Evolutionary conservation across 1,140 invertebrate genomes (phyloP), one percentile per base, ranked within the genome.

Genomic region (Ceratosolen fusciceps): DNA sequence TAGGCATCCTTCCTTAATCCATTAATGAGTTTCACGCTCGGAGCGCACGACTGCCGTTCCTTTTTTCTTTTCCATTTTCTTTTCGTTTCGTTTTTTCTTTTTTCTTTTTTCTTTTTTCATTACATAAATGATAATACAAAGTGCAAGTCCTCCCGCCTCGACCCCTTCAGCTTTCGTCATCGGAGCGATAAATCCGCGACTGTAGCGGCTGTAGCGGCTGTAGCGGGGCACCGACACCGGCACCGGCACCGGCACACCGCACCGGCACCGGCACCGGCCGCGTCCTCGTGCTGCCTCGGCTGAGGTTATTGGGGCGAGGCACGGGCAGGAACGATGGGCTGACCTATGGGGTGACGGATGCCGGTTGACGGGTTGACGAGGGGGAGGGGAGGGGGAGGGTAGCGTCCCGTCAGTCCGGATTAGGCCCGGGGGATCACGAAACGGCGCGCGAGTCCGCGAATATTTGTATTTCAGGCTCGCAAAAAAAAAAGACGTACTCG

Each of bases 181-280:
- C n/a, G n/a, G n/a, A 65, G 60, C 21, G 60, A 65, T 65, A 65
- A 65, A 65, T 65, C 60, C n/a, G n/a, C n/a, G n/a, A n/a, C n/a
- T n/a, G n/a, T n/a, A n/a, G n/a, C n/a, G n/a, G n/a, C n/a, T n/a
- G n/a, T n/a, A n/a, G n/a, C n/a, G n/a, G n/a, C n/a, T n/a, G n/a
- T n/a, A n/a, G n/a, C n/a, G n/a, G n/a, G n/a, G n/a, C n/a, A n/a
- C n/a, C n/a, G n/a, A n/a, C n/a, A n/a, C n/a, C n/a, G n/a, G n/a
- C n/a, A n/a, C n/a, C n/a, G n/a, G n/a, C n/a, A n/a, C n/a, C n/a
- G n/a, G n/a, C n/a, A n/a, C n/a, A n/a, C n/a, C n/a, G n/a, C n/a
- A n/a, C n/a, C n/a, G n/a, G n/a, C n/a, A n/a, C n/a, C n/a, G n/a
- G n/a, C n/a, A n/a, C n/a, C n/a, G n/a, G n/a, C n/a, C n/a, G n/a